Evolutionary conservation across 2,113 vertebrate species (phyloP).

Genomic region (Calypte anna): DNA sequence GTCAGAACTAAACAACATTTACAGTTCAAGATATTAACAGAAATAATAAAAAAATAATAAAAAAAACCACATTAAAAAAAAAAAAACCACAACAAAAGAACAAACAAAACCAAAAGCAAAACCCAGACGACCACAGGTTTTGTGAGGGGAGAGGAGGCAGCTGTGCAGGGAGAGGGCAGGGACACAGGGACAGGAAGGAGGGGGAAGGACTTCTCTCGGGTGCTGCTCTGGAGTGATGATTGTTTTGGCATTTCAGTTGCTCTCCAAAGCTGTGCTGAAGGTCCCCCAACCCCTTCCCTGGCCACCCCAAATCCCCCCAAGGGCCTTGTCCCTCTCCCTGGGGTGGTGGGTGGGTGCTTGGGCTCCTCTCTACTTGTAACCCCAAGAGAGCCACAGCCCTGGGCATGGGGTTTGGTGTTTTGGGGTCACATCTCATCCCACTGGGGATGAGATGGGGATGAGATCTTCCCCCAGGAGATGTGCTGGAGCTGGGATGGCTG

Average conservation of each 20-base stretch:
- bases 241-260: constrained; percentile 56
- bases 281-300: neutral
- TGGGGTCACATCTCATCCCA: neutral
- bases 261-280: neutral
- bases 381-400: neutral
- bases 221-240: neutral
- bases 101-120: neutral
- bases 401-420: fast-evolving
- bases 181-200: neutral
- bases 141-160: constrained; percentile 16
- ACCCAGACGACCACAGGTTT: constrained; percentile 24
- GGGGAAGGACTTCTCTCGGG: neutral
- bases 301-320: fast-evolving
- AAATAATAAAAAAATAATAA: constrained; percentile 34
- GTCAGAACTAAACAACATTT: constrained; percentile 92
- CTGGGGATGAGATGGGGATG: neutral
- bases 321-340: neutral
- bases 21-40: constrained; percentile 89
- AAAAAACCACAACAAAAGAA: neutral
- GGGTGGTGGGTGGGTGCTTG: fast-evolving
- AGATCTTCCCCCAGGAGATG: neutral
- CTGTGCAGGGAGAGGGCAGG: neutral
- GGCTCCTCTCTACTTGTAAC: neutral
- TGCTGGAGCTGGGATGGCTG: neutral
- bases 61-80: neutral